Evolutionary conservation across 2,797 vertebrate genomes (phyloP).

Genomic region (Petrocephalus schoutedeni): DNA sequence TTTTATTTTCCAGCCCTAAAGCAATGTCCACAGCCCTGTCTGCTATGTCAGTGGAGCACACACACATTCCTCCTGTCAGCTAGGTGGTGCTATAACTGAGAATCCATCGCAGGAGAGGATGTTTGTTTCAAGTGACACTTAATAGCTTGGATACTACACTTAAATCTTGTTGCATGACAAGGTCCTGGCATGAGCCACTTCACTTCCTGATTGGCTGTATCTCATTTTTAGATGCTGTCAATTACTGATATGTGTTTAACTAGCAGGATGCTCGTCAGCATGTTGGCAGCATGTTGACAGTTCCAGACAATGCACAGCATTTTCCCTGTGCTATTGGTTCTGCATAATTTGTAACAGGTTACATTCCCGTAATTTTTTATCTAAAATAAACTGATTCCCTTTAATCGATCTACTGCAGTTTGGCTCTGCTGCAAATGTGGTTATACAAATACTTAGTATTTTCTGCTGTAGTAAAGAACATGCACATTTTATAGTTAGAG

Average conservation of each 20-base stretch:
- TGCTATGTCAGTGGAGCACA: not conserved
- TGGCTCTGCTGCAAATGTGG: not conserved
- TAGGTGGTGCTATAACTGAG: not conserved
- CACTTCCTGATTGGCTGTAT: not conserved
- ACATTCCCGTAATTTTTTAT: not conserved
- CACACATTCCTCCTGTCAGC: not conserved
- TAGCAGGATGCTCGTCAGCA: not conserved
- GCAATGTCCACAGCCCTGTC: not conserved
- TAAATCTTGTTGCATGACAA: not conserved
- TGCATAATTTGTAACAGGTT: not conserved
- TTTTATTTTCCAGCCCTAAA: conserved; percentile 12
- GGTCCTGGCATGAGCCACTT: not conserved
- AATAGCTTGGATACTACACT: not conserved
- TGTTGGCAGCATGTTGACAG: not conserved
- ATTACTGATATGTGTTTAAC: not conserved
- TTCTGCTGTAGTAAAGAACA: not conserved
- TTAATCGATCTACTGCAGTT: not conserved
- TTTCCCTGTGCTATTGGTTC: not conserved
- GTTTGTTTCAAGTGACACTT: not conserved
- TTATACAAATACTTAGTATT: not conserved
- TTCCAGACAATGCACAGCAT: not conserved
- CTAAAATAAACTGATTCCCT: not conserved
- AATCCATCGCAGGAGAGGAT: not conserved
- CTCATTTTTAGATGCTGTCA: not conserved
- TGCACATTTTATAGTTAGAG: not conserved